Evolutionary conservation across 2,888 invertebrate genomes (phyloP).

Genomic region (Octonoba sinensis): DNA sequence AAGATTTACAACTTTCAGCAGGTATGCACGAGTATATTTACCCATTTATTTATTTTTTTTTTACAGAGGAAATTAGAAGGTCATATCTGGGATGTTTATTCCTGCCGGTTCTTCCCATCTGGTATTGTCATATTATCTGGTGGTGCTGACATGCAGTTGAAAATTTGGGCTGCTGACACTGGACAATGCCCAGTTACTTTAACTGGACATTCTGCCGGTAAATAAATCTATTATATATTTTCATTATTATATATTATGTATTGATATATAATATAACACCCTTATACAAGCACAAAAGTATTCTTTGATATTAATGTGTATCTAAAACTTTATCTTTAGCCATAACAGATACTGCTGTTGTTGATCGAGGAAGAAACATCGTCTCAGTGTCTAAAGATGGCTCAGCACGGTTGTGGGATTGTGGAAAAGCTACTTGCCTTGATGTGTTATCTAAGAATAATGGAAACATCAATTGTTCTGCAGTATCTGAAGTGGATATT

Average conservation of each 20-base stretch:
- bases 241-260: constrained; percentile 68
- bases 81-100: constrained; percentile 79
- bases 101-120: constrained; percentile 80
- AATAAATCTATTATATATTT: constrained; percentile 26
- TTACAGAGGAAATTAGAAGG: constrained; percentile 73
- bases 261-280: too few relatives aligned
- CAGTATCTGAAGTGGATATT: constrained; percentile 71
- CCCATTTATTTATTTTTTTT: background rate
- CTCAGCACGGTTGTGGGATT: constrained; percentile 79
- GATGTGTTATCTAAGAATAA: constrained; percentile 74
- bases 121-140: constrained; percentile 79
- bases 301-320: too few relatives aligned
- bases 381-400: constrained; percentile 82
- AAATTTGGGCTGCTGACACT: constrained; percentile 80
- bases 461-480: constrained; percentile 77
- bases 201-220: constrained; percentile 77
- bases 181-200: constrained; percentile 79
- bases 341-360: constrained; percentile 76
- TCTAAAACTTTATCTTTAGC: constrained; percentile 70
- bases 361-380: constrained; percentile 80
- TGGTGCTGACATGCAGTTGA: constrained; percentile 79
- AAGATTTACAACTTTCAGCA: too few relatives aligned
- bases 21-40: too few relatives aligned
- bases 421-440: constrained; percentile 77
- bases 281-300: too few relatives aligned